Evolutionary conservation across 37 sponge, comb jelly and placozoan species (phyloP).

Genomic region (Geodia barretti): DNA sequence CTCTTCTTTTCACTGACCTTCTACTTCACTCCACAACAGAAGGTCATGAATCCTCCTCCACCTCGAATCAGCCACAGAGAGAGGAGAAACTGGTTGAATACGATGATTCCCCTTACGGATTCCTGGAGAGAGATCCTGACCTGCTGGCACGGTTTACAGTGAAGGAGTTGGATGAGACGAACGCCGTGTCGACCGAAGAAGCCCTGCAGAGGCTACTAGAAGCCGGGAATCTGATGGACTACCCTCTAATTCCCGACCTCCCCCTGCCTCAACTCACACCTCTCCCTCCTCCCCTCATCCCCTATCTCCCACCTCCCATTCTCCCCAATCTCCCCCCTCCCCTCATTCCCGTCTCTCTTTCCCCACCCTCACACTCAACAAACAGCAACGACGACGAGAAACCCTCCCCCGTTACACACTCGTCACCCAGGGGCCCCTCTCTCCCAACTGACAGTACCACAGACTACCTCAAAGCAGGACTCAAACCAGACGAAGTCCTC

Average conservation of each 20-base stretch:
- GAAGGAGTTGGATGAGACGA: neutral
- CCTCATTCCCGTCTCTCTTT: neutral
- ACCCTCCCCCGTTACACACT: neutral
- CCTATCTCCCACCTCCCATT: neutral
- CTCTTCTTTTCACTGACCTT: no score
- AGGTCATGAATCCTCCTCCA: neutral
- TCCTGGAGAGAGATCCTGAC: conserved; percentile 21
- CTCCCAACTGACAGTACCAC: neutral
- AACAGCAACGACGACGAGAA: neutral
- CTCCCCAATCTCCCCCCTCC: neutral
- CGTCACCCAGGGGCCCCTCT: neutral
- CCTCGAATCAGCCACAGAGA: neutral
- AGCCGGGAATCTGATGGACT: neutral
- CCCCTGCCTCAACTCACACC: neutral
- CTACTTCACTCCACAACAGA: no score
- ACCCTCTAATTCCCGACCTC: neutral
- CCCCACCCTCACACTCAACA: no score
- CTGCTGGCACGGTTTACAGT: conserved; percentile 6
- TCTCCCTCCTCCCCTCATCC: neutral
- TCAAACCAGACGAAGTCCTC: conserved; percentile 40
- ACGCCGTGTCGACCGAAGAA: neutral
- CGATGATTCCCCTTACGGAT: conserved; percentile 8
- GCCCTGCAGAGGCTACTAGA: neutral
- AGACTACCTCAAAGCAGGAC: conserved; percentile 8
- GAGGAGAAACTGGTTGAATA: neutral